Evolutionary conservation across 2,888 invertebrate genomes (phyloP), one percentile per base, ranked within the genome.

Genomic region (Esperia sulphurella): DNA sequence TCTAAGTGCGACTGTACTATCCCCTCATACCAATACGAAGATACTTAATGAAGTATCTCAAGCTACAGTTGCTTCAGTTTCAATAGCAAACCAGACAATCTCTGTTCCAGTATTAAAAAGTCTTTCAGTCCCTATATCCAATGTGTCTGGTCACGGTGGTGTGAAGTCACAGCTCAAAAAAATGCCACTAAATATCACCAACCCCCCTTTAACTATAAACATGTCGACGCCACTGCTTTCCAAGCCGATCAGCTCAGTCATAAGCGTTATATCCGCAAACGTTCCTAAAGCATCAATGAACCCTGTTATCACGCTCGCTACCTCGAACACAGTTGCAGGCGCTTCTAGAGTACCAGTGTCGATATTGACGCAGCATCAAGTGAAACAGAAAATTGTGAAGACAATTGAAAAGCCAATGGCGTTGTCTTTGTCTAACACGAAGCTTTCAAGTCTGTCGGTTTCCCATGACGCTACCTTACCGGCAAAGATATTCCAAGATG

Each of bases 401-500:
- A 85, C 90, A 29, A 83, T 90, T 28, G 89, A 90, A 52, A 90
- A 90, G 51, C 87, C 90, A 1, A 82, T 90, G 76, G 90, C 75
- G 59, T 81, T 83, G 58, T 91, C 85, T 60, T 84, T 91, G 30
- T 84, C 90, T 3, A 87, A 87, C 52, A 75, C 91, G 0, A 91
- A 91, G 57, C 63, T 91, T 10, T 92, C 93, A 0, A 90, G 92
- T 55, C 79, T 92, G 41, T 86, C 91, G 0, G 90, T 91, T 7
- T 79, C 89, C 0, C 91, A 92, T 61, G 93, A 92, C 63, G 91
- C 82, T 52, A 91, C 90, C 8, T 76, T 93, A 13, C 93, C 93
- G 0, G 92, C 92, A 7, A 93, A 93, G 68, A 93, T 93, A 63
- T 93, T 93, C 66, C 93, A 93, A 71, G 93, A 93, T 59, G 93